These are phyloP conservation scores for Hyalella azteca DNA, from an alignment of 2,888 invertebrate species.

Conservation along the genomic window DNA sequence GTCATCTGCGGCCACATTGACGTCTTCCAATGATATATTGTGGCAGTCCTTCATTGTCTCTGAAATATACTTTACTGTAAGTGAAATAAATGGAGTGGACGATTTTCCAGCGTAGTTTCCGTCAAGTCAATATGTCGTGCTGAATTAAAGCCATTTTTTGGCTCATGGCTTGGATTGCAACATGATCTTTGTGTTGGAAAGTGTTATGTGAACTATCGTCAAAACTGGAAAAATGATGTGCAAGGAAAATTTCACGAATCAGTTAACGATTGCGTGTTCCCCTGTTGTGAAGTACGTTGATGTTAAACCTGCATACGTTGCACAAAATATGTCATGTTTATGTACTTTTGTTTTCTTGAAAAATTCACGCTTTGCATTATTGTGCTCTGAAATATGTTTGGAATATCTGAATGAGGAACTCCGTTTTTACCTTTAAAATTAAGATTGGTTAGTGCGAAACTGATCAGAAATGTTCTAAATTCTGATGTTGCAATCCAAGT, in stretches of 20 bases:
- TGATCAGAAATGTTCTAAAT: background rate
- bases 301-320: background rate
- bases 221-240: background rate
- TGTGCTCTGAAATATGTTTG: no score
- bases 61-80: conserved; percentile 24
- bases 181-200: background rate
- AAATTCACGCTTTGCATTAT: no score
- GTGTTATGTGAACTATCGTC: background rate
- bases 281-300: background rate
- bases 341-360: no score
- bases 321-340: background rate
- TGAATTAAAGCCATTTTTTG: background rate
- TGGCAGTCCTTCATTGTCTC: conserved; percentile 25
- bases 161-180: conserved; percentile 12
- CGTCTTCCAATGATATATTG: conserved; percentile 17
- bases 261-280: conserved; percentile 6
- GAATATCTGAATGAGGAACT: no score
- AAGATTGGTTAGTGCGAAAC: background rate
- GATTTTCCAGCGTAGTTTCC: conserved; percentile 26
- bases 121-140: no score
- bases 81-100: conserved; percentile 16
- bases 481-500: conserved; percentile 29
- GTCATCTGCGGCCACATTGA: background rate
- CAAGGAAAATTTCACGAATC: background rate
- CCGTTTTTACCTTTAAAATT: background rate